These are phyloP conservation scores for Eilema sororculum DNA, from an alignment of 2,888 invertebrate genomes.

Conservation along the genomic window DNA sequence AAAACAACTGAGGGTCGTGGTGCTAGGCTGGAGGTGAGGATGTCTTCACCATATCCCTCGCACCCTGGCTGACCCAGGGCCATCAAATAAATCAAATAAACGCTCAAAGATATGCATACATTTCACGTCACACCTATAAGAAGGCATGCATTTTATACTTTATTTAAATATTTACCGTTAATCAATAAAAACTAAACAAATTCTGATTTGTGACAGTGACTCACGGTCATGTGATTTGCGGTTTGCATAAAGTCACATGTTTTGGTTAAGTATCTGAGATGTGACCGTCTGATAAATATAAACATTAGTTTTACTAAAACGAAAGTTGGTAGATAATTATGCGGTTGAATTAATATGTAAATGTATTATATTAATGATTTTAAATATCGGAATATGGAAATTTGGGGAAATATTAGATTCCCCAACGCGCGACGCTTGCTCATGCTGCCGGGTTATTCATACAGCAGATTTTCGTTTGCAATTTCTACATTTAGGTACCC, in stretches of 20 bases:
- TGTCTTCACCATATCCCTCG: too few species aligned
- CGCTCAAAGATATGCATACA: not conserved
- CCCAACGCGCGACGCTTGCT: too few species aligned
- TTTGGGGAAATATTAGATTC: too few species aligned
- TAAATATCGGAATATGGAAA: not conserved
- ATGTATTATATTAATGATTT: not conserved
- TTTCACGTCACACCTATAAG: not conserved
- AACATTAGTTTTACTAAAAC: not conserved
- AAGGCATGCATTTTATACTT: not conserved
- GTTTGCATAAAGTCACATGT: constrained; percentile 8
- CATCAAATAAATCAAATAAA: too few species aligned
- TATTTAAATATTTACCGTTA: constrained; percentile 17
- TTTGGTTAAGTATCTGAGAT: not conserved
- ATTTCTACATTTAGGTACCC: too few species aligned
- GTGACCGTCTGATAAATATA: not conserved
- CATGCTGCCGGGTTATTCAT: too few species aligned
- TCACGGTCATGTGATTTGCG: constrained; percentile 19
- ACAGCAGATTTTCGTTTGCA: too few species aligned
- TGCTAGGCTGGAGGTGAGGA: too few species aligned
- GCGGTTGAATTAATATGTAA: not conserved
- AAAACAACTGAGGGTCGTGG: too few species aligned
- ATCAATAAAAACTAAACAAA: constrained; percentile 2
- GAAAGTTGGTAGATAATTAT: not conserved
- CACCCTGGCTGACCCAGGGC: too few species aligned
- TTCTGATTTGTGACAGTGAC: not conserved